Percentiles rank a stretch among this genome's conserved stretches.
Evolutionary conservation across 1,140 invertebrate species (phyloP).

Genomic region (Teleogryllus occipitalis): DNA sequence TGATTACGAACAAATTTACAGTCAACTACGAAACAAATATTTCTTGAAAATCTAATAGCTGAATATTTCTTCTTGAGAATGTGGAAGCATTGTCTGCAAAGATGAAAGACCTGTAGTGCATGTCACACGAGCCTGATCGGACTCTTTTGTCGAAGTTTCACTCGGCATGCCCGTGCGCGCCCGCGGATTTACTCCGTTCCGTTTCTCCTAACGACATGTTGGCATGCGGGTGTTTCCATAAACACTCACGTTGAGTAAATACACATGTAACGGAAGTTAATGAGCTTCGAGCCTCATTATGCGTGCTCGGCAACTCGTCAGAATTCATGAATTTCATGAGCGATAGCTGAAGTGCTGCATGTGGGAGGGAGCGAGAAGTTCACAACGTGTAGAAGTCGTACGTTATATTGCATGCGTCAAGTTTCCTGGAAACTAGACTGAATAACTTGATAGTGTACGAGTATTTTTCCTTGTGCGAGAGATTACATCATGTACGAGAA

Average conservation of each 20-base stretch:
- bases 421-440: background rate
- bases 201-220: background rate
- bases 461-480: no score
- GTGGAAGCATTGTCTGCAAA: no score
- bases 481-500: no score
- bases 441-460: no score
- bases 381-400: background rate
- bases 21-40: no score
- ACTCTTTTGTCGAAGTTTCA: no score
- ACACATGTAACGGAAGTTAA: background rate
- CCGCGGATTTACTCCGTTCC: background rate
- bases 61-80: no score
- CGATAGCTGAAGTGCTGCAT: background rate
- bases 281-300: background rate
- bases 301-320: background rate
- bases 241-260: background rate
- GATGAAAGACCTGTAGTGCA: no score
- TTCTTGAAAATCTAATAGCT: no score
- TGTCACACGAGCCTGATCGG: no score
- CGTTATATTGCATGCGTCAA: background rate
- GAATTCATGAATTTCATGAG: slow-evolving; percentile 5
- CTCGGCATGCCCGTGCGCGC: no score
- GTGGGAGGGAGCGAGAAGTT: background rate
- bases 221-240: background rate
- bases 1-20: no score